Evolutionary conservation across 2,113 vertebrate genomes (phyloP), one percentile per base, ranked within the genome.

Genomic region (Amphilophus citrinellus): DNA sequence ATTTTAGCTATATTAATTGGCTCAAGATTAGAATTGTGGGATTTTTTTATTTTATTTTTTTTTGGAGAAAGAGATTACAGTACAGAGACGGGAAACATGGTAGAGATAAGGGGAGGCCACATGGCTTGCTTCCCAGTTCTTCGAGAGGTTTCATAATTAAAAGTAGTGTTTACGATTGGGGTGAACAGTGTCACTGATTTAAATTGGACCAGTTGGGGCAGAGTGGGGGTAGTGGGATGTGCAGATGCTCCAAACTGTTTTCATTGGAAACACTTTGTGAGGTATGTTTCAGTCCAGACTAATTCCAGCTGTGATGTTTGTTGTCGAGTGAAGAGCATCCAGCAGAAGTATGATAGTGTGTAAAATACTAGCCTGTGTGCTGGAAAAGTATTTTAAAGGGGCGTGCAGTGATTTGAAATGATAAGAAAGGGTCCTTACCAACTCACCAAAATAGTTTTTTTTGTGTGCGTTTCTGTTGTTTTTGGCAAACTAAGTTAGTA

Each of bases 91-190:
- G 61, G 82, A 83, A 77, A 65, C 60, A 63, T 39, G 58, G 60
- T 18, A 62, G 50, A 61, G 75, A 84, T 77, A 84, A 66, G 24
- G 22, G 37, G 15, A 83, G 68, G 65, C 79, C 65, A 81, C 59
- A 58, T 82, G 79, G 39, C 14, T 56, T 50, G 68, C 3, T 13
- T 61, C 44, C 30, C 80, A 76, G 44, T 39, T 82, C 80, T 62
- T 76, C 71, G 22, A 63, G 47, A 42, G 59, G 71, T 56, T 56
- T 61, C 68, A 56, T 73, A 73, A 73, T 73, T 73, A 73, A 56
- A 73, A 73, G 10, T 73, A 35, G 47, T 35, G 47, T 73, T 73
- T 73, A 73, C 47, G 27, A 56, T 53, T 24, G 10, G 32, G 59
- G 42, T 82, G 58, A 82, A 56, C 27, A n/a, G 27, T 56, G 39